Conservation (phyloP, 2,888 invertebrate genomes). For the Nomada goodeniana region DNA sequence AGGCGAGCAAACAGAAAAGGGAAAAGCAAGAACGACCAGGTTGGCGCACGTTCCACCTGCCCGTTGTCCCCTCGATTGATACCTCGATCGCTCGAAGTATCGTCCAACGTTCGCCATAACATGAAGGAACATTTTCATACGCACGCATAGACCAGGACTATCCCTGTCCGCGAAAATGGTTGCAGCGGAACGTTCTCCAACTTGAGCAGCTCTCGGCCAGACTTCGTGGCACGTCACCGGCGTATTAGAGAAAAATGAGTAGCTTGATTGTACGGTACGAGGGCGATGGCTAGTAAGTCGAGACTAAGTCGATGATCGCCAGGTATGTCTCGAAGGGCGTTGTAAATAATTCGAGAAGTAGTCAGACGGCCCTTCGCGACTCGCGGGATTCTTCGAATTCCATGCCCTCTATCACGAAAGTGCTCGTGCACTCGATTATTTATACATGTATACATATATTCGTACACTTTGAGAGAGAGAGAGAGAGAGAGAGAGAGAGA, state of each 20-base stretch:
- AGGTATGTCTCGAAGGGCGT: constrained; percentile 66
- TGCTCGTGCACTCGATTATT: constrained; percentile 58
- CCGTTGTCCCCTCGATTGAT: not conserved
- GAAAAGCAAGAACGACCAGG: constrained; percentile 26
- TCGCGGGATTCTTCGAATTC: constrained; percentile 30
- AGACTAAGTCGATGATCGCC: constrained; percentile 41
- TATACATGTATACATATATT: constrained; percentile 38
- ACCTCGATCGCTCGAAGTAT: not conserved
- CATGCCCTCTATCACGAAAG: constrained; percentile 51
- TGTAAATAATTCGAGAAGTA: constrained; percentile 68
- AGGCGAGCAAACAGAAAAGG: constrained; percentile 23
- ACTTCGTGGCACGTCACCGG: constrained; percentile 41
- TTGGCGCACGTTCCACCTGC: constrained; percentile 36
- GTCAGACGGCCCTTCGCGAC: constrained; percentile 67
- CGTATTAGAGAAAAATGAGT: constrained; percentile 28
- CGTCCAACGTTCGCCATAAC: not conserved
- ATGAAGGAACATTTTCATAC: not conserved
- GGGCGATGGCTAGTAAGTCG: not conserved
- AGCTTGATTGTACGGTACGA: not conserved
- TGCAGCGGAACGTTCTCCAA: constrained; percentile 37
- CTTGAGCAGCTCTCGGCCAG: constrained; percentile 22
- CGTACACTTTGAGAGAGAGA: constrained; percentile 37
- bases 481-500: too few relatives aligned
- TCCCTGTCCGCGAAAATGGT: not conserved
- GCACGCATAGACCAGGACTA: not conserved